These are phyloP conservation scores for Geotrupes spiniger DNA, from an alignment of 2,888 invertebrate genomes.

Conservation along the genomic window DNA sequence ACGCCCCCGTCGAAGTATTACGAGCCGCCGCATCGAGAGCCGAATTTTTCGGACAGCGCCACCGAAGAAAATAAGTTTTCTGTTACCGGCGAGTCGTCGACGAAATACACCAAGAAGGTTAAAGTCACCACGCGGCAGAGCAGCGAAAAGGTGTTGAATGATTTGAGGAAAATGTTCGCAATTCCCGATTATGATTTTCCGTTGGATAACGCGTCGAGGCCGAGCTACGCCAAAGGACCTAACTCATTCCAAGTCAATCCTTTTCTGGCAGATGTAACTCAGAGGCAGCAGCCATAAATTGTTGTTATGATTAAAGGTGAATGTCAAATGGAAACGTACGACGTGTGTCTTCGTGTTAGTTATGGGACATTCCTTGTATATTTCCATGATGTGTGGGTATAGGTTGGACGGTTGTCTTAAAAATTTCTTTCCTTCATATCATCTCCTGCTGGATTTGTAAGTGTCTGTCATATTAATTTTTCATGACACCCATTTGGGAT, in stretches of 20 bases:
- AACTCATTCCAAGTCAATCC: conserved; percentile 45
- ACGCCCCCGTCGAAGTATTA: conserved; percentile 32
- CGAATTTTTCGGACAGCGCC: conserved; percentile 10
- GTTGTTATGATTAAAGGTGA: no score
- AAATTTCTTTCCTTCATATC: no score
- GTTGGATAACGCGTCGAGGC: conserved; percentile 41
- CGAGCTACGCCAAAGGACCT: conserved; percentile 44
- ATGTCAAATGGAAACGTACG: no score
- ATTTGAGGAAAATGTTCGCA: conserved; percentile 42
- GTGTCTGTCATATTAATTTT: no score
- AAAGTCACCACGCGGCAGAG: conserved; percentile 5
- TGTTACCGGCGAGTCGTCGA: not conserved
- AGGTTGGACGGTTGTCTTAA: no score
- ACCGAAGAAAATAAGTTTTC: conserved; percentile 18
- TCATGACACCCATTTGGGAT: no score
- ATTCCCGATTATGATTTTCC: conserved; percentile 51
- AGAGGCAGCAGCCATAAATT: conserved; percentile 8
- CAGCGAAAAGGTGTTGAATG: conserved; percentile 37
- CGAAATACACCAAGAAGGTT: conserved; percentile 1
- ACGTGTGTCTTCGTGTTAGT: no score
- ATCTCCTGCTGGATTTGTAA: no score
- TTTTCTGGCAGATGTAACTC: conserved; percentile 13
- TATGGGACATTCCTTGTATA: no score
- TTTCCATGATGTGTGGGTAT: no score
- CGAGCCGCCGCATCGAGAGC: conserved; percentile 31